Conservation (phyloP, 2,113 vertebrate species). For the Entomyzon cyanotis region DNA sequence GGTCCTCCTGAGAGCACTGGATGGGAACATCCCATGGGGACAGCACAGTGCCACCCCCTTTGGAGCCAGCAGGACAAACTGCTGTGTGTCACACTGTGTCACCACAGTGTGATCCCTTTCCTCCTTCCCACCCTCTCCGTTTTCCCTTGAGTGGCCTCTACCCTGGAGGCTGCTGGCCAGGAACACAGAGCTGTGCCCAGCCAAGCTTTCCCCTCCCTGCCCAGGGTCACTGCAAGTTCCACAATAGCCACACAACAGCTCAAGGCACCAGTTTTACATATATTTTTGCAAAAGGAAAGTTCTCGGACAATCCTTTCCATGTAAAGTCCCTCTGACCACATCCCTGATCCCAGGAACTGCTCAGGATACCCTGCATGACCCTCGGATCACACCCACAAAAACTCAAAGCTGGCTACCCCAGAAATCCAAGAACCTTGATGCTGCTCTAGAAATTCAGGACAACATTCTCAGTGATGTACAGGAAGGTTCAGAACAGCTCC, state of each 20-base stretch:
- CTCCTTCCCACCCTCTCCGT: background rate
- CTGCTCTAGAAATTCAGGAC: background rate
- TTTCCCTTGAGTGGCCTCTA: background rate
- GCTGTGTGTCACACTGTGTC: background rate
- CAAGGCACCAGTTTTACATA: background rate
- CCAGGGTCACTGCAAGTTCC: background rate
- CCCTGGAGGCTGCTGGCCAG: background rate
- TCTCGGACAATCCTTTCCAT: background rate
- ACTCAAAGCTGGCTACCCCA: background rate
- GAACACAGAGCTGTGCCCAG: background rate
- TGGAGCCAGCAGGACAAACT: background rate
- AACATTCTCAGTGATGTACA: background rate
- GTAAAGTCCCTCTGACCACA: background rate
- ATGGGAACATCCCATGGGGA: background rate
- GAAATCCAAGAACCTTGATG: background rate
- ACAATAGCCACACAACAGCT: background rate
- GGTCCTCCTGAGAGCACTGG: background rate
- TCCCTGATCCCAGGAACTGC: background rate
- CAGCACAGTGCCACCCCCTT: background rate
- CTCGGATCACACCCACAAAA: background rate
- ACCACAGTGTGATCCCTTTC: background rate
- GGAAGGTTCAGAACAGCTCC: background rate
- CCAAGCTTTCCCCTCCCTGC: background rate
- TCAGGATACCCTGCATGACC: rapidly evolving
- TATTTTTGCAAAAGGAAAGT: background rate